These are phyloP conservation scores for Laticauda laticaudata DNA, from an alignment of 2,113 vertebrate species.

Conservation along the genomic window DNA sequence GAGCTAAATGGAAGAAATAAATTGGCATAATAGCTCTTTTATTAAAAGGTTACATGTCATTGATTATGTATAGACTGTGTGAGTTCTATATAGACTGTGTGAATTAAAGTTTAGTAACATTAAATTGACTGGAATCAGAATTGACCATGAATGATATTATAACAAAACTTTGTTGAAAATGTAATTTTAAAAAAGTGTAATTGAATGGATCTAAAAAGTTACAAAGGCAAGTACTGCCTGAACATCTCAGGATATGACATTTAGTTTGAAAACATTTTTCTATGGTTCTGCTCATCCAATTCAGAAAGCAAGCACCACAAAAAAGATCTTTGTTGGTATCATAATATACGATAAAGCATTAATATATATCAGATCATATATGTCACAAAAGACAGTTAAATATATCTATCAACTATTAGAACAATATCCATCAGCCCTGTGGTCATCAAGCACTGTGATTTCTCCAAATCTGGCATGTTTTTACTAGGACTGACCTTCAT, in stretches of 20 bases:
- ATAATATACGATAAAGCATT: background rate
- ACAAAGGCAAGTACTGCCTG: background rate
- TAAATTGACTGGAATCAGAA: background rate
- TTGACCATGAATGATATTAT: background rate
- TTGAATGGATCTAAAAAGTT: background rate
- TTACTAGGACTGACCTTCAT: background rate
- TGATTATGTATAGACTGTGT: background rate
- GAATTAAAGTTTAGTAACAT: background rate
- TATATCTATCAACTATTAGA: background rate
- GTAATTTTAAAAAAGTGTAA: background rate
- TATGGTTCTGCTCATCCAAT: background rate
- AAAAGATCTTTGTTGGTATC: background rate
- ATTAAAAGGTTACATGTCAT: background rate
- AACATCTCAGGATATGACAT: background rate
- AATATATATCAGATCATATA: background rate
- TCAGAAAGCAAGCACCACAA: background rate
- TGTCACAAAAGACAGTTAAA: background rate
- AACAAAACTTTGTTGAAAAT: background rate
- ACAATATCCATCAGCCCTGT: background rate
- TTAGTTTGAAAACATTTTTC: background rate
- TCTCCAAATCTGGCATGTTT: background rate
- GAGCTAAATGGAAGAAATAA: background rate
- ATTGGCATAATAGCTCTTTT: background rate
- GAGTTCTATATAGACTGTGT: no score
- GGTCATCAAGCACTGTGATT: background rate